Evolutionary conservation across 35 echinoderm and acorn worm species (phyloP).

Genomic region (Apostichopus japonicus): DNA sequence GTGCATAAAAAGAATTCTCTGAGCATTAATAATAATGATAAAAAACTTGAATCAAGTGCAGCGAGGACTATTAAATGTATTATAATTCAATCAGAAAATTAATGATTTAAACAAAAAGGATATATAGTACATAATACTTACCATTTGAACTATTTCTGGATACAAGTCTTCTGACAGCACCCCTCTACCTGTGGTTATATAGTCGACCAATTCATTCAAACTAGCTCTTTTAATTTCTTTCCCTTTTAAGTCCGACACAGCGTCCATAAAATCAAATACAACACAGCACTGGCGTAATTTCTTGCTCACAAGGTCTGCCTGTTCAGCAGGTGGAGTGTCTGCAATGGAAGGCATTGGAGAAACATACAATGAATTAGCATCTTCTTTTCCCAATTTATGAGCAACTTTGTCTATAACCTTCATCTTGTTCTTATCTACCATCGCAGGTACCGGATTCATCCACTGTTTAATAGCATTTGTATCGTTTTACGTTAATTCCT

Average conservation of each 20-base stretch:
- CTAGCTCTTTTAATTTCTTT: slow-evolving; percentile 99
- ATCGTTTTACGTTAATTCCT: not conserved
- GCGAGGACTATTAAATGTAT: not conserved
- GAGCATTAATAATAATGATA: not conserved
- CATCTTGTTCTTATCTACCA: slow-evolving; percentile 58
- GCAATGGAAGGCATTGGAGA: slow-evolving; percentile 61
- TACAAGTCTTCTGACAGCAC: slow-evolving; percentile 97
- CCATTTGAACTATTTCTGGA: slow-evolving; percentile 97
- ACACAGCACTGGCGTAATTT: slow-evolving; percentile 99
- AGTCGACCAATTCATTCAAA: slow-evolving; percentile 99
- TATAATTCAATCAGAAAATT: too few relatives aligned
- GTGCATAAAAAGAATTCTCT: too few relatives aligned
- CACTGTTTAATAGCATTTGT: not conserved
- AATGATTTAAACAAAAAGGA: too few relatives aligned
- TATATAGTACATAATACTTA: slow-evolving; percentile 45
- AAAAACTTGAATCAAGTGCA: not conserved
- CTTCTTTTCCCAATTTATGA: slow-evolving; percentile 34
- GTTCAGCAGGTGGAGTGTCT: slow-evolving; percentile 95
- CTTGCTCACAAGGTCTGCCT: slow-evolving; percentile 96
- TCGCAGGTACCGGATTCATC: not conserved
- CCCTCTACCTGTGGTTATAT: slow-evolving; percentile 95
- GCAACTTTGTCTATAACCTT: slow-evolving; percentile 42
- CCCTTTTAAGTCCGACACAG: slow-evolving; percentile 93
- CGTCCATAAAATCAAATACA: slow-evolving; percentile 99
- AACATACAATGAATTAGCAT: slow-evolving; percentile 40